Conservation (phyloP, 2,797 vertebrate genomes). For the Rhabdophis nuchalis region DNA sequence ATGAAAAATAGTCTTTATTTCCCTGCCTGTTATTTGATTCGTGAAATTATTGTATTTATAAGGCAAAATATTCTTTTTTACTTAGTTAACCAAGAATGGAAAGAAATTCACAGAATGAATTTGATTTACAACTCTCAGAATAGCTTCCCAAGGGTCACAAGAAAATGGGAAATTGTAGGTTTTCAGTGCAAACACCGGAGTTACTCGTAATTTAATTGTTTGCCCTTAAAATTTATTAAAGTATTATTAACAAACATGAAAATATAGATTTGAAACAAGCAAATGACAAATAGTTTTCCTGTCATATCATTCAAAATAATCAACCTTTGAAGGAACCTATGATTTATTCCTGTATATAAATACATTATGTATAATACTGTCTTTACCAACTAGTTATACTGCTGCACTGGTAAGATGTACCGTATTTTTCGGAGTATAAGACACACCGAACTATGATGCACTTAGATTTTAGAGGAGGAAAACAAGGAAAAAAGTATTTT, state of each 20-base stretch:
- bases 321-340: constrained; percentile 18
- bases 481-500: no score
- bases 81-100: neutral
- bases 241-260: neutral
- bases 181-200: neutral
- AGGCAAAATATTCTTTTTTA: neutral
- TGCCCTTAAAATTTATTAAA: neutral
- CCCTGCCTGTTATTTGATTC: neutral
- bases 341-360: constrained; percentile 12
- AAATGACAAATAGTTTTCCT: neutral
- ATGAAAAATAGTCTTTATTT: neutral
- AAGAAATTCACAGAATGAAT: neutral
- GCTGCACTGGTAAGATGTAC: neutral
- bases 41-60: neutral
- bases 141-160: neutral
- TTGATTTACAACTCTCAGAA: neutral
- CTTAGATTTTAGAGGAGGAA: no score
- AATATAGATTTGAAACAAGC: neutral
- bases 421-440: no score
- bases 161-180: neutral
- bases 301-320: constrained; percentile 1
- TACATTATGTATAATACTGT: constrained; percentile 9
- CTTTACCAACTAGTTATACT: neutral
- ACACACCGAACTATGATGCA: no score
- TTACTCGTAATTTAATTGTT: neutral